Evolutionary conservation across 2,888 invertebrate genomes (phyloP).

Genomic region (Dasypolia templi): DNA sequence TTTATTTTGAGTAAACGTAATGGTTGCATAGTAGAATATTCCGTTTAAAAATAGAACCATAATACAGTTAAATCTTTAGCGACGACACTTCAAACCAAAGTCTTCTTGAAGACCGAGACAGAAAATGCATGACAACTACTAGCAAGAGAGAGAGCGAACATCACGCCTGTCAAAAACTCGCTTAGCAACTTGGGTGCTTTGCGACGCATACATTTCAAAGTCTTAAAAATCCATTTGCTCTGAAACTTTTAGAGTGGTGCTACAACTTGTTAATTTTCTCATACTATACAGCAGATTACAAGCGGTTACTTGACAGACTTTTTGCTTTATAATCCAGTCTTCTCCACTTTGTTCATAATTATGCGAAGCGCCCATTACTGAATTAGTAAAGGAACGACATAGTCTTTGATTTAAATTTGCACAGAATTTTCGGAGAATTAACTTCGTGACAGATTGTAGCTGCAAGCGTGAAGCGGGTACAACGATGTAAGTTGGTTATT

Average conservation of each 20-base stretch:
- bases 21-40: background rate
- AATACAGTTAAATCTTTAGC: conserved; percentile 9
- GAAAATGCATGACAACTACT: conserved; percentile 21
- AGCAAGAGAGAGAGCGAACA: conserved; percentile 4
- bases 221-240: conserved; percentile 54
- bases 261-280: conserved; percentile 58
- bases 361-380: conserved; percentile 62
- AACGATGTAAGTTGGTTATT: conserved; percentile 24
- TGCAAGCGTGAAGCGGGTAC: conserved; percentile 51
- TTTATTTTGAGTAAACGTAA: background rate
- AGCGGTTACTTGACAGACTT: conserved; percentile 47
- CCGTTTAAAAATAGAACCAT: conserved; percentile 5
- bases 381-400: conserved; percentile 67
- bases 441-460: conserved; percentile 67
- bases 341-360: conserved; percentile 61
- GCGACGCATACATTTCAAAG: conserved; percentile 28
- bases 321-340: conserved; percentile 51
- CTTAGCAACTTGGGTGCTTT: conserved; percentile 1
- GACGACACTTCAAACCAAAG: conserved; percentile 18
- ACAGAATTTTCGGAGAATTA: conserved; percentile 60
- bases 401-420: conserved; percentile 68
- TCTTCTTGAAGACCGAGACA: background rate
- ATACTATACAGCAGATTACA: conserved; percentile 44
- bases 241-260: conserved; percentile 50
- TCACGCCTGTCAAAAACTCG: conserved; percentile 13